Conservation (phyloP, 2,113 vertebrate genomes). For the Morone chrysops region DNA sequence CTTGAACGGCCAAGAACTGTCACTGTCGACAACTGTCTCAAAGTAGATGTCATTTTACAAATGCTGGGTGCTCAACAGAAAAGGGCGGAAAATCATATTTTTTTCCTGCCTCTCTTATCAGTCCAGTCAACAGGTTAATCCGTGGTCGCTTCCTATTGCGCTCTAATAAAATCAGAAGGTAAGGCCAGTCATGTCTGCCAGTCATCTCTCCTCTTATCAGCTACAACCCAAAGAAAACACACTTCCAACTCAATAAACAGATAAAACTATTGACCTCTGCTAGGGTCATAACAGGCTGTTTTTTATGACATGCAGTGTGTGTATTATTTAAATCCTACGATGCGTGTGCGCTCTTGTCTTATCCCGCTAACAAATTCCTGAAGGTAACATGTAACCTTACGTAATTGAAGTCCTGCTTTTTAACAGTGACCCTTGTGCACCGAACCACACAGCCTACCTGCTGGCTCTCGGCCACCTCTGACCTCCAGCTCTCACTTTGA, state of each 20-base stretch:
- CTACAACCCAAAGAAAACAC: constrained; percentile 30
- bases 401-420: constrained; percentile 22
- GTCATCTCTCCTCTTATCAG: constrained; percentile 43
- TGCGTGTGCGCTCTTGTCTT: constrained; percentile 19
- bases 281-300: constrained; percentile 10
- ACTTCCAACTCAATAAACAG: constrained; percentile 39
- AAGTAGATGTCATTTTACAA: neutral
- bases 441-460: constrained; percentile 11
- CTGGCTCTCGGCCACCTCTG: constrained; percentile 25
- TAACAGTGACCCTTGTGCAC: constrained; percentile 18
- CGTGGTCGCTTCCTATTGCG: constrained; percentile 11
- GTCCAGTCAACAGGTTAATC: constrained; percentile 18
- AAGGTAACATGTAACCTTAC: neutral
- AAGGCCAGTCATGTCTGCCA: constrained; percentile 24
- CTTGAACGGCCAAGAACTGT: constrained; percentile 4
- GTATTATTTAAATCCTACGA: neutral
- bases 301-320: constrained; percentile 15
- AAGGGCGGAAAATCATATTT: neutral
- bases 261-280: constrained; percentile 24
- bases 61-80: neutral
- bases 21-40: constrained; percentile 24
- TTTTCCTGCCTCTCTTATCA: neutral
- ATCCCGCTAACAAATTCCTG: constrained; percentile 26
- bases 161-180: neutral
- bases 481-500: constrained; percentile 42